Conservation (phyloP, 1,140 invertebrate genomes). For the Orchesella cincta region DNA sequence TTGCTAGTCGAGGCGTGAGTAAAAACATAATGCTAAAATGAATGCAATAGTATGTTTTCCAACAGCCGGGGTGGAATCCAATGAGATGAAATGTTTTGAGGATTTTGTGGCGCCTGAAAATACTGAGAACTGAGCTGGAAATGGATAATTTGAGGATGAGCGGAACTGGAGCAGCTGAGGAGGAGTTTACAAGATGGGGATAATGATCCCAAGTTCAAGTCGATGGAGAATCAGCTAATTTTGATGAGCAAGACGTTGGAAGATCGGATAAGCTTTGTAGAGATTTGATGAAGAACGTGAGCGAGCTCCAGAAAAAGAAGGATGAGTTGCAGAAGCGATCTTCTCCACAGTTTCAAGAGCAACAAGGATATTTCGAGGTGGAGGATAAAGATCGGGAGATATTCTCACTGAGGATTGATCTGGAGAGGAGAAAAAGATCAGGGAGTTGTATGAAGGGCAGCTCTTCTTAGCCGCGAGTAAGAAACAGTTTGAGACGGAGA, state of each 20-base stretch:
- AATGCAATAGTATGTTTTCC: too few species aligned
- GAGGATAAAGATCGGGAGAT: conserved; percentile 1
- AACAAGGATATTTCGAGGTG: too few species aligned
- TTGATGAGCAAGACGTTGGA: conserved; percentile 10
- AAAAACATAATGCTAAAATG: too few species aligned
- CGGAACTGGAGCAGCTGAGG: conserved; percentile 39
- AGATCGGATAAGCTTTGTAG: conserved; percentile 6
- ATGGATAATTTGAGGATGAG: conserved; percentile 47
- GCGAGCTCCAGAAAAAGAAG: too few species aligned
- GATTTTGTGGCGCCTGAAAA: conserved; percentile 37
- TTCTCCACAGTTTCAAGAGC: too few species aligned
- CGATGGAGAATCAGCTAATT: conserved; percentile 12
- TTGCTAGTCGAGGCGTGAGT: too few species aligned
- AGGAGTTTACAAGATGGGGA: conserved; percentile 35
- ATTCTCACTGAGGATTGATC: conserved; percentile 41
- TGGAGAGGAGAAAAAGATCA: conserved; percentile 42
- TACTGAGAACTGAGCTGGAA: conserved; percentile 41
- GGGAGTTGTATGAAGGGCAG: conserved; percentile 46
- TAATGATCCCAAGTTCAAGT: conserved; percentile 4
- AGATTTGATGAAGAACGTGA: conserved; percentile 5
- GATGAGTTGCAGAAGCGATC: too few species aligned
- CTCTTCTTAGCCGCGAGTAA: conserved; percentile 29
- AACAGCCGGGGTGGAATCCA: conserved; percentile 43
- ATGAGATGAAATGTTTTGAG: conserved; percentile 46
- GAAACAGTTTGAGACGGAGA: conserved; percentile 19